These are phyloP conservation scores for Sitta europaea DNA, from an alignment of 2,113 vertebrate species.

Conservation along the genomic window DNA sequence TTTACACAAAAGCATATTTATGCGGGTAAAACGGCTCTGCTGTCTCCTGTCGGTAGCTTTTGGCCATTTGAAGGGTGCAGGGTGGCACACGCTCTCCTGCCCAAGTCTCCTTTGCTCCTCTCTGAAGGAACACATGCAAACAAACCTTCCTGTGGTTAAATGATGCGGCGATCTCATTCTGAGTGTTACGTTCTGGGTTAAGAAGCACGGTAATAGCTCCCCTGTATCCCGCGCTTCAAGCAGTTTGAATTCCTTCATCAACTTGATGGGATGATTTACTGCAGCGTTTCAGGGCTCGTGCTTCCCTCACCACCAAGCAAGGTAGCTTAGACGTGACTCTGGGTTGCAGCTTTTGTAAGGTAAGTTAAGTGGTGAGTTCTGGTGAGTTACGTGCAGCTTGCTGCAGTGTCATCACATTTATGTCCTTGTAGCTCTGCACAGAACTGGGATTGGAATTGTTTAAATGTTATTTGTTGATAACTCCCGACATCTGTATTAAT, in stretches of 20 bases:
- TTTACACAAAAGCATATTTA: neutral
- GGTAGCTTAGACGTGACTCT: neutral
- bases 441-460: neutral
- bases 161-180: slow-evolving; percentile 32
- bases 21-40: neutral
- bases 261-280: slow-evolving; percentile 69
- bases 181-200: slow-evolving; percentile 64
- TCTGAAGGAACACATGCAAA: neutral
- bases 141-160: slow-evolving; percentile 29
- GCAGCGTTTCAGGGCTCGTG: slow-evolving; percentile 3
- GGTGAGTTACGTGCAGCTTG: neutral
- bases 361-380: too few relatives aligned
- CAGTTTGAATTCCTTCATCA: slow-evolving; percentile 68
- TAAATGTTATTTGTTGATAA: neutral
- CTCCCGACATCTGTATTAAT: neutral
- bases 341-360: neutral
- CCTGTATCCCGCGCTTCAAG: slow-evolving; percentile 43
- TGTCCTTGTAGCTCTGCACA: neutral
- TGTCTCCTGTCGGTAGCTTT: neutral
- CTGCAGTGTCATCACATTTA: neutral
- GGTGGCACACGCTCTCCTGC: neutral
- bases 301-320: neutral
- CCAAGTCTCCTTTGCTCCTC: neutral
- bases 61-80: neutral
- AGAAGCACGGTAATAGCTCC: slow-evolving; percentile 61